phyloP scores from a whole-genome alignment of 2,888 invertebrate species.

The Agriotes lineatus region DNA sequence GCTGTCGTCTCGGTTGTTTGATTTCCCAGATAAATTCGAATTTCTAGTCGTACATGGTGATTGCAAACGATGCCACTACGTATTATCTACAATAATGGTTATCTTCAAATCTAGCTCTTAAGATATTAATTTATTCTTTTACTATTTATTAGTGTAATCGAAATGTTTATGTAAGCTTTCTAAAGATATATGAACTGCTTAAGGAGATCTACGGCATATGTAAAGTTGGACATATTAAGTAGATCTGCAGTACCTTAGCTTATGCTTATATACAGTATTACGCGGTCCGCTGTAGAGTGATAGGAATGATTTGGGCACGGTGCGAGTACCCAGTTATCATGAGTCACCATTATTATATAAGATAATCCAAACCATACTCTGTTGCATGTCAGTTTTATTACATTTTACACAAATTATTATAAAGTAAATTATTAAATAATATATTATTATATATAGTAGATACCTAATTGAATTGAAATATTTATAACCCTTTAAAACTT shows the following conservation, averaged over 20 bases:
- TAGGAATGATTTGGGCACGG: slow-evolving; percentile 49
- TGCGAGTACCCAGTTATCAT: slow-evolving; percentile 59
- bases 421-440: slow-evolving; percentile 61
- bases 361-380: slow-evolving; percentile 64
- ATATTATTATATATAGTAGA: slow-evolving; percentile 60
- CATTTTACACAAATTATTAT: slow-evolving; percentile 66
- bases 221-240: slow-evolving; percentile 33
- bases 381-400: slow-evolving; percentile 66
- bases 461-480: slow-evolving; percentile 63
- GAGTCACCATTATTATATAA: slow-evolving; percentile 53
- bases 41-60: slow-evolving; percentile 36
- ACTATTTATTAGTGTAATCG: slow-evolving; percentile 14
- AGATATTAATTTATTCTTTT: slow-evolving; percentile 32
- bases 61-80: slow-evolving; percentile 8
- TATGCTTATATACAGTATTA: slow-evolving; percentile 46
- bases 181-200: slow-evolving; percentile 34
- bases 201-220: slow-evolving; percentile 22
- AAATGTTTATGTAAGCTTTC: slow-evolving; percentile 20
- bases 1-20: background rate
- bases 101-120: slow-evolving; percentile 21
- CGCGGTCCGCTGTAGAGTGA: slow-evolving; percentile 56
- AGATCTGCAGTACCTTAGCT: slow-evolving; percentile 41
- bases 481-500: slow-evolving; percentile 65
- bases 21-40: background rate
- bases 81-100: slow-evolving; percentile 15